Base-by-base conservation (phyloP, 2,888 invertebrate genomes). In the Falcaria lacertinaria region DNA sequence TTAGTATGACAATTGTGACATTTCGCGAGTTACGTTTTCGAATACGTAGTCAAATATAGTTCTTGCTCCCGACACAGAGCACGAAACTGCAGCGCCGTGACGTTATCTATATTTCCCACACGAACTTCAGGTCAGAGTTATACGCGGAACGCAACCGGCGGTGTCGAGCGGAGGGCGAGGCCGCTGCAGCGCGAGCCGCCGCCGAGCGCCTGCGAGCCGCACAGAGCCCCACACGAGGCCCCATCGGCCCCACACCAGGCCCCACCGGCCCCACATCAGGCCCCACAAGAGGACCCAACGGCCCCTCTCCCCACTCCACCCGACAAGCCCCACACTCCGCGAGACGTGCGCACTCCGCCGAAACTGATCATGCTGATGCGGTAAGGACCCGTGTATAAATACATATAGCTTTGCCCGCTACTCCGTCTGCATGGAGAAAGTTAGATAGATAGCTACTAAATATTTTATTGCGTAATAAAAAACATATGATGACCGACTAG, bases 131-230 rank as follows among this genome's bases (percentile, higher is more conserved):
- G 47, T 69, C 77, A 11, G 88, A 88, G 53, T 40, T 88, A 38
- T 80, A 82, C 55, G 44, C 69, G 50, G 88, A 88, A 65, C 83
- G 87, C 32, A 74, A 71, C n/a, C 75, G 83, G 0, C 78, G 86
- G 0, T 72, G 73, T 4, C 79, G 84, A 8, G 69, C 72, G 1
- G 87, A 88, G 50, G 73, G 76, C 39, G 87, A 87, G 47, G 52
- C 77, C 33, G 37, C 52, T 0, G 42, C 56, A 1, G 66, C 64
- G 15, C 74, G 77, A 34, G 60, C 62, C 11, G 56, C 54, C 3
- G 50, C 60, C 6, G 4, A 53, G 14, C 28, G 28, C 7, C 58
- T 71, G 4, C 57, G 73, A 43, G 57, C 58, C 0, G 57, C 54
- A 33, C 44, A 44, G 35, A 48, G 60, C 16, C 61, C 56, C 15